Evolutionary conservation across 2,113 vertebrate genomes (phyloP).

Genomic region (Podarcis raffonei): DNA sequence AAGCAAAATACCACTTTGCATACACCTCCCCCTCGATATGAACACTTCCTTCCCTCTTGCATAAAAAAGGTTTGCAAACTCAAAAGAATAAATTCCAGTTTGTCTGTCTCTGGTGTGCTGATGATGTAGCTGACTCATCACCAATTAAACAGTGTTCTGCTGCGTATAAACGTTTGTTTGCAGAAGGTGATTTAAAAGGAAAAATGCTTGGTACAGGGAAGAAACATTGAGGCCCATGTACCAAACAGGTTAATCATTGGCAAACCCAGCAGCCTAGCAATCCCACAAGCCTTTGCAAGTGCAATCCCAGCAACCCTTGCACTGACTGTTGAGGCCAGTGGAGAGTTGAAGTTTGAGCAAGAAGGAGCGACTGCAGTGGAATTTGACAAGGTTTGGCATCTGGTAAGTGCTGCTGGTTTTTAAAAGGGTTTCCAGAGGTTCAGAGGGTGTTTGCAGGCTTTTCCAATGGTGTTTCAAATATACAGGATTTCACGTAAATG

Average conservation of each 20-base stretch:
- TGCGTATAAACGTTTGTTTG: slow-evolving; percentile 37
- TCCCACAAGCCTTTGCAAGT: too few relatives aligned
- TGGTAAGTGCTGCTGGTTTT: too few relatives aligned
- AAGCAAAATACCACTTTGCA: neutral
- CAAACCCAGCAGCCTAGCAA: neutral
- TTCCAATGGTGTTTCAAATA: too few relatives aligned
- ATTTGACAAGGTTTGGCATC: too few relatives aligned
- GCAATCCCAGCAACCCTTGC: too few relatives aligned
- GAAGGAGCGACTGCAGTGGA: too few relatives aligned
- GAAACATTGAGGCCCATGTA: neutral
- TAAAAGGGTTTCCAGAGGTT: too few relatives aligned
- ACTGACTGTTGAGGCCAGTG: too few relatives aligned
- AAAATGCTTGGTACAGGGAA: slow-evolving; percentile 20
- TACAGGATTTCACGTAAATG: too few relatives aligned
- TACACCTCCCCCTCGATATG: neutral
- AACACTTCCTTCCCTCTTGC: slow-evolving; percentile 33
- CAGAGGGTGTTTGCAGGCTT: too few relatives aligned
- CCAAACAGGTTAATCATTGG: neutral
- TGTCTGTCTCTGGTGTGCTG: slow-evolving; percentile 22
- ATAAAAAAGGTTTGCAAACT: slow-evolving; percentile 30
- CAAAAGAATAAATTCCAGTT: slow-evolving; percentile 19
- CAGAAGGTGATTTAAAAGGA: slow-evolving; percentile 18
- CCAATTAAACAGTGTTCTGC: neutral
- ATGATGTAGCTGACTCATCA: slow-evolving; percentile 32
- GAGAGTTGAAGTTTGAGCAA: too few relatives aligned